Percentiles rank a stretch among this genome's conserved stretches.
phyloP scores from a whole-genome alignment of 2,113 vertebrate genomes.

The Argyrosomus japonicus region DNA sequence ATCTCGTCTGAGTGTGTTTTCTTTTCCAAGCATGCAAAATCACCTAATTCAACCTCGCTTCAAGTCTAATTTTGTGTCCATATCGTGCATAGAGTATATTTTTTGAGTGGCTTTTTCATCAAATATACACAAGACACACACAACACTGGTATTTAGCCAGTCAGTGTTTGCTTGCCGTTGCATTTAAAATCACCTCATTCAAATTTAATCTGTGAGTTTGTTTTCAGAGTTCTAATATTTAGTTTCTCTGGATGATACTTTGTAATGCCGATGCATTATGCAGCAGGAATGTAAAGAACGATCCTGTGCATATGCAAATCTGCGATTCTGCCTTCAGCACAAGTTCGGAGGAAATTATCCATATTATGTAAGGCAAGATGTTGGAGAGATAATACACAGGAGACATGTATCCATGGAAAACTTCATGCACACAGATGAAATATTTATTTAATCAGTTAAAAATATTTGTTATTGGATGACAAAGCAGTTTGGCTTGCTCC shows the following conservation, averaged over 20 bases:
- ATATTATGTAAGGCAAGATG: constrained; percentile 27
- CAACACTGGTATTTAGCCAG: neutral
- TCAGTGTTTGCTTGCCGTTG: neutral
- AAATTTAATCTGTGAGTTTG: constrained; percentile 36
- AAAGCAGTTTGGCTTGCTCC: neutral
- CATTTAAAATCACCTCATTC: constrained; percentile 34
- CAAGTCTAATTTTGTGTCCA: constrained; percentile 10
- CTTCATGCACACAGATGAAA: neutral
- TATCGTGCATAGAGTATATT: neutral
- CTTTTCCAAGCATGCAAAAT: constrained; percentile 26
- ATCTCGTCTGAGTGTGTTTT: constrained; percentile 27
- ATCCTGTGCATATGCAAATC: constrained; percentile 53
- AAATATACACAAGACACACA: constrained; percentile 11
- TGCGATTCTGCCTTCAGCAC: constrained; percentile 44
- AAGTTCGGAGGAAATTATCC: constrained; percentile 41
- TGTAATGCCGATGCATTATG: constrained; percentile 55
- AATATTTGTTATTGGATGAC: constrained; percentile 6
- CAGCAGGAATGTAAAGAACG: constrained; percentile 26
- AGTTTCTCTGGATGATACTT: constrained; percentile 47
- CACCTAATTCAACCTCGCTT: constrained; percentile 21
- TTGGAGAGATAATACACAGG: constrained; percentile 19
- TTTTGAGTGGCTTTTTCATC: constrained; percentile 15
- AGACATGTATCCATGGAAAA: constrained; percentile 23
- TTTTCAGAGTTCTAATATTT: constrained; percentile 66
- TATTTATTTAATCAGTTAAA: neutral